Conservation (phyloP, 2,113 vertebrate species). For the Poecile atricapillus region DNA sequence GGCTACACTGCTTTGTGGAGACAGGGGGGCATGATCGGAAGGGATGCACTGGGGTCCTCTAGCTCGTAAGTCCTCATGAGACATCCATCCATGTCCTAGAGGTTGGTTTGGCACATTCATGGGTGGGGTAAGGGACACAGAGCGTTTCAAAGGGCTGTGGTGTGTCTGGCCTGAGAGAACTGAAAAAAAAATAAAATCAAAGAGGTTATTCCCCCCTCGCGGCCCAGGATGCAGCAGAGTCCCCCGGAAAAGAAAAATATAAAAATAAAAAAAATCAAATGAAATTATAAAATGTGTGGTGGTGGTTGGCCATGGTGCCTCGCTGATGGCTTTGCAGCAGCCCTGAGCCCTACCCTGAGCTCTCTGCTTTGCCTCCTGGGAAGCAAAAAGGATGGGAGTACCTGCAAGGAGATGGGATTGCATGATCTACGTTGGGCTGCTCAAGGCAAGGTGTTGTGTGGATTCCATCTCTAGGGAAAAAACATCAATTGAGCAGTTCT, state of each 20-base stretch:
- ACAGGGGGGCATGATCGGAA: conserved; percentile 94
- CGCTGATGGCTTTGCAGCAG: background rate
- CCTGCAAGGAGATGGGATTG: background rate
- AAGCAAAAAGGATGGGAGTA: background rate
- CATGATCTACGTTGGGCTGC: rapidly evolving
- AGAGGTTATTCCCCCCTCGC: conserved; percentile 75
- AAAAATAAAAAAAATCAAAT: background rate
- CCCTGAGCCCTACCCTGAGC: background rate
- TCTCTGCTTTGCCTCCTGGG: background rate
- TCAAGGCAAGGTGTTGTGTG: rapidly evolving
- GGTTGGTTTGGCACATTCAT: conserved; percentile 94
- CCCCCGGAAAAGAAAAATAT: background rate
- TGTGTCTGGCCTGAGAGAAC: conserved; percentile 91
- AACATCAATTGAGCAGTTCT: background rate
- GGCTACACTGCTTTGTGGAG: conserved; percentile 98
- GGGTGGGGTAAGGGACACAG: conserved; percentile 97
- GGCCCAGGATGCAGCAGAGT: conserved; percentile 65
- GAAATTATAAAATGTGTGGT: background rate
- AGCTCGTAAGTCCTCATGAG: conserved; percentile 95
- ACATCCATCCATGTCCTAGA: conserved; percentile 97
- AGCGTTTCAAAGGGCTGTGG: conserved; percentile 98
- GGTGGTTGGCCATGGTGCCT: background rate
- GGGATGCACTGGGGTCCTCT: conserved; percentile 87
- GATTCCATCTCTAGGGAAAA: background rate
- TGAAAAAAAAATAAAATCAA: conserved; percentile 77